phyloP scores from a whole-genome alignment of 1,140 invertebrate genomes.

The Dufourea novaeangliae region DNA sequence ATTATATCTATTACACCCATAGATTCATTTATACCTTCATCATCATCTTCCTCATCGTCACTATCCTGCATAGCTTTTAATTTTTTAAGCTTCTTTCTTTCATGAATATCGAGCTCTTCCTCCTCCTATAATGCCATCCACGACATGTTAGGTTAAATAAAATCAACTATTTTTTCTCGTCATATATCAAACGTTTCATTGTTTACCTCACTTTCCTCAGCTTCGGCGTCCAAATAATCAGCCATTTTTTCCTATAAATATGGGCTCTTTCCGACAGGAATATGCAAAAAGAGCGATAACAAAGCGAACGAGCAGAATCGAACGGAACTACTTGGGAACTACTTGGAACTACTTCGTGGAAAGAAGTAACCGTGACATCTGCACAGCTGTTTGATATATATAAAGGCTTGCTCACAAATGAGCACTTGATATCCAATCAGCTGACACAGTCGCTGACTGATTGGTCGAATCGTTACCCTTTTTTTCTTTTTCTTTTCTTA shows the following conservation, averaged over 20 bases:
- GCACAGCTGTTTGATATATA: conserved; percentile 20
- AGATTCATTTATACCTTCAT: background rate
- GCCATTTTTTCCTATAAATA: conserved; percentile 41
- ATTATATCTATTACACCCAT: background rate
- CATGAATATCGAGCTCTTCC: conserved; percentile 4
- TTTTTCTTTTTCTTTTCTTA: background rate
- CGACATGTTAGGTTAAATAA: background rate
- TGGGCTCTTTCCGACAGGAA: background rate
- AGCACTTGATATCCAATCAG: conserved; percentile 10
- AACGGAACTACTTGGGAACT: background rate
- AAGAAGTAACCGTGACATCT: background rate
- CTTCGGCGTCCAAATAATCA: conserved; percentile 91
- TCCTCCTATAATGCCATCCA: conserved; percentile 6
- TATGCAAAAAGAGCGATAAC: background rate
- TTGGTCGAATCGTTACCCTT: conserved; percentile 5
- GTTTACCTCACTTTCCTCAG: conserved; percentile 89
- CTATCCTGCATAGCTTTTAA: conserved; percentile 18
- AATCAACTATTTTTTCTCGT: background rate
- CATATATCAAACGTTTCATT: background rate
- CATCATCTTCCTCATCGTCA: conserved; percentile 30
- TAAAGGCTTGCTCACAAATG: background rate
- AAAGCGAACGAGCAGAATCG: background rate
- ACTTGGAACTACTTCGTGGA: background rate
- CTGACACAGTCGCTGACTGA: background rate
- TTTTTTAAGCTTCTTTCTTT: conserved; percentile 29